These are phyloP conservation scores for Capitella teleta DNA, from an alignment of 1,140 invertebrate species.

Conservation along the genomic window DNA sequence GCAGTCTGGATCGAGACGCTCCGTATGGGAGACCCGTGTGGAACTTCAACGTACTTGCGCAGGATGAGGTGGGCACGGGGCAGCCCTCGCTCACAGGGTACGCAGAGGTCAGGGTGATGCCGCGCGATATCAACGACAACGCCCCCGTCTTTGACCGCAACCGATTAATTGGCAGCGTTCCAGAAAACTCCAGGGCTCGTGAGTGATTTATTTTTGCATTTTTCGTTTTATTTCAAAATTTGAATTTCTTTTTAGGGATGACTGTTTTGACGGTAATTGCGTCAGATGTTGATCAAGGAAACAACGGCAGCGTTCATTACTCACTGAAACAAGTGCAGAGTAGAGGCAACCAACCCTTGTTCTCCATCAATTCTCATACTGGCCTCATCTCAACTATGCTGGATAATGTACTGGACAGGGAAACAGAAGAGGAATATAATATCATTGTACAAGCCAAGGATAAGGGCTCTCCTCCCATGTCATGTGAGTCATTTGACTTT, in stretches of 20 bases:
- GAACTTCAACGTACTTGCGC: constrained; percentile 15
- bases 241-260: constrained; percentile 3
- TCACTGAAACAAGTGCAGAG: constrained; percentile 10
- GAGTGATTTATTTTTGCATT: too few species aligned
- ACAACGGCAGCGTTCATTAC: constrained; percentile 60
- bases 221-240: too few species aligned
- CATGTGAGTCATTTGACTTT: too few species aligned
- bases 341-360: constrained; percentile 7
- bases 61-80: constrained; percentile 8
- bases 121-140: constrained; percentile 98
- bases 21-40: constrained; percentile 11
- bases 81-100: constrained; percentile 44
- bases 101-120: constrained; percentile 21
- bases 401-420: constrained; percentile 61
- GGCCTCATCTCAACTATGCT: constrained; percentile 10
- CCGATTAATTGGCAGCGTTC: constrained; percentile 22
- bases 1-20: constrained; percentile 9
- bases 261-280: constrained; percentile 47
- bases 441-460: constrained; percentile 88
- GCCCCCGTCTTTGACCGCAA: constrained; percentile 75
- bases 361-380: constrained; percentile 14
- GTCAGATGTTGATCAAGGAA: constrained; percentile 83
- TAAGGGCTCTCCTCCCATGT: constrained; percentile 79
- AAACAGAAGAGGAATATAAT: constrained; percentile 84
- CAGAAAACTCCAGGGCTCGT: constrained; percentile 27